Conservation (phyloP, 2,888 invertebrate species). For the Cantharis flavilabris region DNA sequence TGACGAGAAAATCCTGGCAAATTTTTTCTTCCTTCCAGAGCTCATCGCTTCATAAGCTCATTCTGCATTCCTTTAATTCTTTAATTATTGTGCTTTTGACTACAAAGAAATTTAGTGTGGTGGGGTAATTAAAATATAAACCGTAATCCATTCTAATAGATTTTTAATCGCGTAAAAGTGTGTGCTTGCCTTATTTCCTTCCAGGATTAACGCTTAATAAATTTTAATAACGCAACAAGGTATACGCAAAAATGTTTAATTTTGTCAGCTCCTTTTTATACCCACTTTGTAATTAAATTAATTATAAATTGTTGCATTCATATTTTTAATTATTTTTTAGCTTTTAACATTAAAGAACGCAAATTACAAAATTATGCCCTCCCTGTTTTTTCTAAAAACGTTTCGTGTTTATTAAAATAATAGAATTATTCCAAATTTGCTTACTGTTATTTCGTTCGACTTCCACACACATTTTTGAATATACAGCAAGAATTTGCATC, state of each 20-base stretch:
- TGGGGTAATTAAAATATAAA: constrained; percentile 8
- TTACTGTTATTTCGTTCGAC: neutral
- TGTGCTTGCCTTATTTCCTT: neutral
- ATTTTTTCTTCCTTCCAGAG: constrained; percentile 11
- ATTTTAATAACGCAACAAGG: neutral
- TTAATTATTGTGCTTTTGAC: constrained; percentile 22
- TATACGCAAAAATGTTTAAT: neutral
- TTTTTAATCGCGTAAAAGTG: neutral
- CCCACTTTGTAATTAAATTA: neutral
- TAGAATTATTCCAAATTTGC: neutral
- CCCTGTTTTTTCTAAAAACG: neutral
- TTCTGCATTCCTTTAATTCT: constrained; percentile 25
- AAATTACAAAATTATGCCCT: neutral
- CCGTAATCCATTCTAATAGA: neutral
- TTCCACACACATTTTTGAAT: neutral
- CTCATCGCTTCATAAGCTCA: constrained; percentile 30
- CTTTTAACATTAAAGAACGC: neutral
- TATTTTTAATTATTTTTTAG: neutral
- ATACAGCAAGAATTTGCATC: neutral
- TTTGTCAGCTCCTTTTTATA: neutral
- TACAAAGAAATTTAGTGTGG: constrained; percentile 7
- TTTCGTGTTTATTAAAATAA: neutral
- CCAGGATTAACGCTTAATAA: neutral
- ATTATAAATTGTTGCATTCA: neutral
- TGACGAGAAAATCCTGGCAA: constrained; percentile 35